Percentiles rank a stretch among this genome's conserved stretches.
phyloP scores from a whole-genome alignment of 2,888 invertebrate species.

The Ochropleura plecta region DNA sequence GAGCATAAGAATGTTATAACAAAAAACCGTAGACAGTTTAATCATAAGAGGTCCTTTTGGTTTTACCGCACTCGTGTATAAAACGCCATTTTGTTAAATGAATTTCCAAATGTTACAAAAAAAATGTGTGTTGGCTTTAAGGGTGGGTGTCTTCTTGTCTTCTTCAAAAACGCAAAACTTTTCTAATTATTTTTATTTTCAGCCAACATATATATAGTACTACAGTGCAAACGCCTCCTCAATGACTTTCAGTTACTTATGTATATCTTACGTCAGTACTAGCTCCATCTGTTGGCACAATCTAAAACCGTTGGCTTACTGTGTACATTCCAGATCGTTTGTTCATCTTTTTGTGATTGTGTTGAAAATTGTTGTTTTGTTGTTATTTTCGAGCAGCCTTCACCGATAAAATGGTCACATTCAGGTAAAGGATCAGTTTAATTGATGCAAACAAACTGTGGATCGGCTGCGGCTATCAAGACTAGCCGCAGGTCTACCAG shows the following conservation, averaged over 20 bases:
- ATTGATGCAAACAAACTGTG: neutral
- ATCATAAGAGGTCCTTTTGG: neutral
- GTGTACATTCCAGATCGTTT: neutral
- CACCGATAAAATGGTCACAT: neutral
- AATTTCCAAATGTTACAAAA: constrained; percentile 81
- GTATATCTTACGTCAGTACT: neutral
- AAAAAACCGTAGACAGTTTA: neutral
- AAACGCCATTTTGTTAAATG: constrained; percentile 84
- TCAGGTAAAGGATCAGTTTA: neutral
- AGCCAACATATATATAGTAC: neutral
- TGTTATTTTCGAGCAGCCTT: neutral
- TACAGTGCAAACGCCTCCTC: neutral
- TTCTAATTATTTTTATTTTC: neutral
- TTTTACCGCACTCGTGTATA: no score
- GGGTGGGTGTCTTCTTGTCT: neutral
- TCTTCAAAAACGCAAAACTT: neutral
- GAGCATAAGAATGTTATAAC: no score
- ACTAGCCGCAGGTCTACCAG: no score
- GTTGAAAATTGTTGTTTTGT: neutral
- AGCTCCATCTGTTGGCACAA: neutral
- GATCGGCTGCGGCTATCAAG: neutral
- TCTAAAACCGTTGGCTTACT: neutral
- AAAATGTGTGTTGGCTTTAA: neutral
- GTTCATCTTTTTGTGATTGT: neutral
- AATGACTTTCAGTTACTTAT: neutral